Evolutionary conservation across 2,888 invertebrate species (phyloP).

Genomic region (Uropetala carovei): DNA sequence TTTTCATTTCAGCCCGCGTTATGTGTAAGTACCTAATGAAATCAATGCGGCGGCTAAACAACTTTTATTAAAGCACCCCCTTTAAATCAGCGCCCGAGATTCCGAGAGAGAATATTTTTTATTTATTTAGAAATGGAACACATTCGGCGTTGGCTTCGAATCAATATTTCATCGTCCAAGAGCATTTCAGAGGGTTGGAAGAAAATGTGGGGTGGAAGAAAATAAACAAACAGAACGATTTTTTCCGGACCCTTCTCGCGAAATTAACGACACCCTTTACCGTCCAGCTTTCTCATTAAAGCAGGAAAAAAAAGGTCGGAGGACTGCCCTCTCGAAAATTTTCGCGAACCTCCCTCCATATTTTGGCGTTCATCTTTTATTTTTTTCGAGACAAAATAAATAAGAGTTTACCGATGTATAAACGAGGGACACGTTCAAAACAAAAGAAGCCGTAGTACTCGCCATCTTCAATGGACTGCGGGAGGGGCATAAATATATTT

Average conservation of each 20-base stretch:
- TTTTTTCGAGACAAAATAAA: background rate
- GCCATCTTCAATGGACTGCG: too few relatives aligned
- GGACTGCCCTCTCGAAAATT: background rate
- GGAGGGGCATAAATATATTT: too few relatives aligned
- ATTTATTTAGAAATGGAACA: too few relatives aligned
- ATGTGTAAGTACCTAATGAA: too few relatives aligned
- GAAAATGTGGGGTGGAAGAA: background rate
- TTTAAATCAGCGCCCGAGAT: too few relatives aligned
- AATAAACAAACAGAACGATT: background rate
- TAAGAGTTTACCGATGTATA: background rate
- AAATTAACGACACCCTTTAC: constrained; percentile 23
- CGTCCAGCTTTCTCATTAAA: background rate
- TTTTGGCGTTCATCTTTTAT: background rate
- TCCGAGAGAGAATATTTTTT: too few relatives aligned
- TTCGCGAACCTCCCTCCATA: background rate
- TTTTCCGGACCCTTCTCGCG: background rate
- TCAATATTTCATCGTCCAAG: background rate
- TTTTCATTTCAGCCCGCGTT: too few relatives aligned
- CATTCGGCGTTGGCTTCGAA: background rate
- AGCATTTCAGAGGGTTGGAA: background rate
- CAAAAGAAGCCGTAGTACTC: background rate
- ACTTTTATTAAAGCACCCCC: too few relatives aligned
- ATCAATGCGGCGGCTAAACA: too few relatives aligned
- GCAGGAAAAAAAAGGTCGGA: background rate
- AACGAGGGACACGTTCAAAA: background rate